Base-by-base conservation (phyloP, 2,113 vertebrate species). In the Oreotragus oreotragus region DNA sequence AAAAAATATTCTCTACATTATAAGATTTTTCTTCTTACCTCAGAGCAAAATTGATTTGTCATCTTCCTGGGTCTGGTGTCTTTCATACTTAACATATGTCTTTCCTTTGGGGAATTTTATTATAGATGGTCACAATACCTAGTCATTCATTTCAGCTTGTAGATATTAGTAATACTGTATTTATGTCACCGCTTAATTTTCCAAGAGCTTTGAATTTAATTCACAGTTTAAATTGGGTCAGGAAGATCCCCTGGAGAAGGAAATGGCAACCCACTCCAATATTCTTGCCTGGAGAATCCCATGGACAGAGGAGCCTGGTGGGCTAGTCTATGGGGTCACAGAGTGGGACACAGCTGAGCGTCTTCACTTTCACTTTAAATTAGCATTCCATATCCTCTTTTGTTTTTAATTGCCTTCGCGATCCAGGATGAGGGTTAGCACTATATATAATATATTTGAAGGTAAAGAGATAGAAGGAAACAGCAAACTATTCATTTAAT, bases 81-180 rank as follows among this genome's bases (percentile, higher is more conserved):
- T 73, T 90, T 93, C 90, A 87, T 70, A 51, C 7, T 70, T 92
- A 58, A 21, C 96, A 94, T 30, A 88, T 87, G 83, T 96, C 73
- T 91, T 64, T 96, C 64, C 62, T 90, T 87, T 94, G 92, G 53
- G 73, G 94, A 81, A 77, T 87, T 93, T 94, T 95, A 84, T 51
- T 84, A 43, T 7, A 21, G 43, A 30, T 39, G 33, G 4, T 84
- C 36, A 45, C 10, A 62, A 43, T 84, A 88, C 39, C 60, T 90
- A 25, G 55, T 77, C 64, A 80, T 90, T 90, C 84, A 90, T 95
- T 90, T 85, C 33, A 77, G 14, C 58, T 84, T 93, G 49, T 93
- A 58, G 49, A 95, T 88, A 95, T 95, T 66, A 90, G 12, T 81
- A 79, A 92, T 13, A 39, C 19, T 84, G 6, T 11, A 76, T 83